Evolutionary conservation across 2,888 invertebrate genomes (phyloP).

Genomic region (Dorcus hopei): DNA sequence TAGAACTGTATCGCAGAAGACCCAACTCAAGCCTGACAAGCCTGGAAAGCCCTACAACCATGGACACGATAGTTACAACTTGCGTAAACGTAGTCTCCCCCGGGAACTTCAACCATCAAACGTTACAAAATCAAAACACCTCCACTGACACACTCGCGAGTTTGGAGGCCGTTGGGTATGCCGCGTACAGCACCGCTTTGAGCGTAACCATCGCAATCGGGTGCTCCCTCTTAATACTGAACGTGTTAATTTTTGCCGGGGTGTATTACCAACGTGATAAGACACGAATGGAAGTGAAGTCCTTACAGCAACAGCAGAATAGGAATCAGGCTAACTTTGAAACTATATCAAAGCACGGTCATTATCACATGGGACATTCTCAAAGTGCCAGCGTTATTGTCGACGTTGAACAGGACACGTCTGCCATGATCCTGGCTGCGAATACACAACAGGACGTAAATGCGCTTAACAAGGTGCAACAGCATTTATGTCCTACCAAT

Average conservation of each 20-base stretch:
- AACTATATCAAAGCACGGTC: constrained; percentile 76
- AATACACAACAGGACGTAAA: constrained; percentile 56
- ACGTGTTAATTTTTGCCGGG: constrained; percentile 80
- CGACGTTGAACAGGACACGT: constrained; percentile 73
- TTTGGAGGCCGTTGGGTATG: constrained; percentile 75
- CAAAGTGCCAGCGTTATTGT: constrained; percentile 80
- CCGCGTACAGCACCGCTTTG: constrained; percentile 72
- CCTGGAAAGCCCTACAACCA: constrained; percentile 65
- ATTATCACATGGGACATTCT: constrained; percentile 73
- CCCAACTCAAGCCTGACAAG: constrained; percentile 59
- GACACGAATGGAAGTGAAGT: constrained; percentile 74
- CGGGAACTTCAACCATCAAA: constrained; percentile 53
- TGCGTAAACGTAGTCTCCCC: constrained; percentile 61
- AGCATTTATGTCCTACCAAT: constrained; percentile 53
- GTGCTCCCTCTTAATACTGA: constrained; percentile 75
- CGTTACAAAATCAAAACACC: constrained; percentile 57
- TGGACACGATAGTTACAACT: constrained; percentile 68
- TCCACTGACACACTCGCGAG: constrained; percentile 75
- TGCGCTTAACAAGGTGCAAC: constrained; percentile 55
- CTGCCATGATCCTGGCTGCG: constrained; percentile 57
- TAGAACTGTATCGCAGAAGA: constrained; percentile 59
- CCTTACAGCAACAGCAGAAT: constrained; percentile 72
- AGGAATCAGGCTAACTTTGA: constrained; percentile 64
- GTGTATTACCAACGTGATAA: constrained; percentile 81
- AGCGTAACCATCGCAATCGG: constrained; percentile 80